These are phyloP conservation scores for Coptodon rendalli DNA, from an alignment of 2,113 vertebrate genomes.

Conservation along the genomic window DNA sequence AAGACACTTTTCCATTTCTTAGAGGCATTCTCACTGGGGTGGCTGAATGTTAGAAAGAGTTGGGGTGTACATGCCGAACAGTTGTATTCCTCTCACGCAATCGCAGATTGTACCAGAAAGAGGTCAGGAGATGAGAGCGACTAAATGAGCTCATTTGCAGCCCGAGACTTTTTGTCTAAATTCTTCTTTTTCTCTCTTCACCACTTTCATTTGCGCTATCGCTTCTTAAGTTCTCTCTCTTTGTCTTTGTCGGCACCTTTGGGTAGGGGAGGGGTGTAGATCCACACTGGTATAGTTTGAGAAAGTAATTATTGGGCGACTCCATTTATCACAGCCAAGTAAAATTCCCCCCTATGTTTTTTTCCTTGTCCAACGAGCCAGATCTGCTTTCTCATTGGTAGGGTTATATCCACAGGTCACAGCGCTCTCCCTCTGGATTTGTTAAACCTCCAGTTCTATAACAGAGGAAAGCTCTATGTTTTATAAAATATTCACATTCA, in stretches of 20 bases:
- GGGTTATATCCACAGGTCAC: neutral
- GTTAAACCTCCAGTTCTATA: neutral
- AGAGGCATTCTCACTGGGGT: neutral
- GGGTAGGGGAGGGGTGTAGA: neutral
- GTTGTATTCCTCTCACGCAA: constrained; percentile 33
- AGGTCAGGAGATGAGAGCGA: constrained; percentile 33
- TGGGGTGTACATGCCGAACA: neutral
- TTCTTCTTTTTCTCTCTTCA: neutral
- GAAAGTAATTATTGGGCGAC: constrained; percentile 49
- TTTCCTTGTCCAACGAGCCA: neutral
- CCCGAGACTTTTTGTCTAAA: constrained; percentile 4
- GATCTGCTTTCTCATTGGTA: constrained; percentile 12
- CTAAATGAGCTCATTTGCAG: constrained; percentile 63
- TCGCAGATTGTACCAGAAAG: constrained; percentile 38
- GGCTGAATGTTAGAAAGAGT: neutral
- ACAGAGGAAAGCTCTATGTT: neutral
- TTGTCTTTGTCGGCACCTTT: neutral
- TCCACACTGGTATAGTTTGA: constrained; percentile 35
- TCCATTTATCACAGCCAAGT: constrained; percentile 58
- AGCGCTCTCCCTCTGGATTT: neutral
- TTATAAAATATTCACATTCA: neutral
- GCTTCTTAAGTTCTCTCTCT: neutral
- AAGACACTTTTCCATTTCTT: neutral
- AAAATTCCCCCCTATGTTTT: constrained; percentile 7
- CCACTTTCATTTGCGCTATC: neutral